Base-by-base conservation (phyloP, 2,113 vertebrate genomes). In the Poeciliopsis retropinna region DNA sequence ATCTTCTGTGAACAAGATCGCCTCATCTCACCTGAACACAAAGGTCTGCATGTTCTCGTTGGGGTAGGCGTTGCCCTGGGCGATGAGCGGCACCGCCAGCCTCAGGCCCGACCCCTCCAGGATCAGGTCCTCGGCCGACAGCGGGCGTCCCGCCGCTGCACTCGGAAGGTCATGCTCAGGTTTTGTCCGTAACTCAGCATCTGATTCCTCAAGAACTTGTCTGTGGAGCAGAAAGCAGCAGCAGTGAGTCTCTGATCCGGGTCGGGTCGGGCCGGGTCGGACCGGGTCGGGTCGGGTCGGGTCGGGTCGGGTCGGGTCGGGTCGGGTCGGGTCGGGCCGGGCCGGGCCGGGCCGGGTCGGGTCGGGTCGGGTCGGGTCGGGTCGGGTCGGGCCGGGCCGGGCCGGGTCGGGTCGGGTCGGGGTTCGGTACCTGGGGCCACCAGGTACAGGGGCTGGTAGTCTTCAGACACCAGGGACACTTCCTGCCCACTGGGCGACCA, bases 41-140 rank as follows among this genome's bases (percentile, higher is more conserved):
- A 96, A 99, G 5, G 91, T 95, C 89, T 95, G 90, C 0, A 79
- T 73, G 8, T 90, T 95, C 89, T 99, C 98, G 0, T 92, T 96
- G 7, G 98, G 98, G 68, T 98, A 99, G 63, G 96, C 88, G 65
- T 99, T 99, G 81, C 98, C 97, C 93, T 99, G 97, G 10, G 97
- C 97, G 4, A 99, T 98, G 60, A 99, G 94, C 0, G 98, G 98
- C 32, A 99, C 96, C 0, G 97, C 95, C 10, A 97, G 95, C 60
- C 96, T 92, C 25, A 96, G 87, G 14, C 92, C 92, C 0, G 96
- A 95, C 3, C 98, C 98, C 86, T 99, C 98, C 34, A 99, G 93
- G 13, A 99, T 94, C 54, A 99, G 85, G 37, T 99, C 98, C 85
- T 99, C 98, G 0, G 98, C 97, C 0, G 98, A 99, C 64, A 99